Conservation (phyloP, 1,140 invertebrate genomes). For the Drosophila dunni region DNA sequence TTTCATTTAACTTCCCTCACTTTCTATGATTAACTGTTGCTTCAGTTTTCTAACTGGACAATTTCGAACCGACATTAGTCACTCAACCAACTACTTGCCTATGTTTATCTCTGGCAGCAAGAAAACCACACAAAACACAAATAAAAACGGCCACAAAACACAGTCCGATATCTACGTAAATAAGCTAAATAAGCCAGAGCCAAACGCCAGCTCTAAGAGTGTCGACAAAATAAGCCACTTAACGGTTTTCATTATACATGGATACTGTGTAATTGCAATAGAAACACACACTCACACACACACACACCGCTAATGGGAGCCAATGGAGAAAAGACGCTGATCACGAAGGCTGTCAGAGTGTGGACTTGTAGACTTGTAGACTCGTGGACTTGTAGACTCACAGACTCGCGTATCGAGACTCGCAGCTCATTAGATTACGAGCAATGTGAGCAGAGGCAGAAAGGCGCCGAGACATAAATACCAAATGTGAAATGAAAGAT, state of each 20-base stretch:
- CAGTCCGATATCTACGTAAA: constrained; percentile 60
- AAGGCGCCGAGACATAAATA: constrained; percentile 44
- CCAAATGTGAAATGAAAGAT: constrained; percentile 66
- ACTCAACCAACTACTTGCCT: constrained; percentile 36
- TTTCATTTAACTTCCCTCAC: constrained; percentile 37
- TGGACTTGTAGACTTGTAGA: constrained; percentile 19
- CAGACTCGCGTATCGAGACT: not conserved
- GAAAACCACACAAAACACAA: constrained; percentile 12
- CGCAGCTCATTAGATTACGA: constrained; percentile 75
- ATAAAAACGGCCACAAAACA: constrained; percentile 16
- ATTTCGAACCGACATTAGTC: constrained; percentile 66
- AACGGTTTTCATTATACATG: constrained; percentile 73
- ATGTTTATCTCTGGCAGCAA: constrained; percentile 43
- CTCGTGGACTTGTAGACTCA: not conserved
- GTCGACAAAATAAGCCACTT: constrained; percentile 79
- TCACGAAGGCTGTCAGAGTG: constrained; percentile 28
- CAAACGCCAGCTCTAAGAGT: constrained; percentile 44
- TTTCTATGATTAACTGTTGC: constrained; percentile 56
- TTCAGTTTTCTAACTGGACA: constrained; percentile 66
- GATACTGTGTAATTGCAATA: constrained; percentile 56
- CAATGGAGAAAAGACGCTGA: constrained; percentile 30
- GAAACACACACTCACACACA: constrained; percentile 56
- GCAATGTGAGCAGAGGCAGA: constrained; percentile 30
- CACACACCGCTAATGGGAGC: constrained; percentile 17
- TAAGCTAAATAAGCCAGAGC: constrained; percentile 47